These are phyloP conservation scores for Rhysida immarginata DNA, from an alignment of 1,140 invertebrate species.

Conservation along the genomic window DNA sequence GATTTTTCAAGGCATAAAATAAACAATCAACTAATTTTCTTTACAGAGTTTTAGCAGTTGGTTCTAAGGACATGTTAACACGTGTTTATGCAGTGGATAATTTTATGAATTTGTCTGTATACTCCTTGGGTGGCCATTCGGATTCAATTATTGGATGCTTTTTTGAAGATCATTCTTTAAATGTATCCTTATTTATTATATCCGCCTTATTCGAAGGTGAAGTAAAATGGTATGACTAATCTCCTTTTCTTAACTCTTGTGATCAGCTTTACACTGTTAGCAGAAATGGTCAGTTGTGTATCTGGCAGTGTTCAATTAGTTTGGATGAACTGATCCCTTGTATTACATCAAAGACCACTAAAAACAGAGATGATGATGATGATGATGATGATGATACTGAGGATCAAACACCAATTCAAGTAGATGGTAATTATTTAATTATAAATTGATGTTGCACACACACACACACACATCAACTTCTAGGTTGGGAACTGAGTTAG, in stretches of 20 bases:
- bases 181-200: constrained; percentile 31
- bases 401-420: not conserved
- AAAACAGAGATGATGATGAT: constrained; percentile 32
- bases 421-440: too few relatives aligned
- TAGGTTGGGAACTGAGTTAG: too few relatives aligned
- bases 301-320: constrained; percentile 75
- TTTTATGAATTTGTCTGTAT: constrained; percentile 41
- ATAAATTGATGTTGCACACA: too few relatives aligned
- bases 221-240: not conserved
- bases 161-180: constrained; percentile 71
- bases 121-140: constrained; percentile 58
- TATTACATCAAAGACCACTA: too few relatives aligned
- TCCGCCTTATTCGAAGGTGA: not conserved
- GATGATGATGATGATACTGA: constrained; percentile 23
- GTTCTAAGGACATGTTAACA: constrained; percentile 71
- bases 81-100: constrained; percentile 60
- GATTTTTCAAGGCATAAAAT: not conserved
- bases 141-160: constrained; percentile 67
- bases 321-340: constrained; percentile 44
- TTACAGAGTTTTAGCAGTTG: constrained; percentile 54
- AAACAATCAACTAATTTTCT: too few relatives aligned
- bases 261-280: constrained; percentile 31
- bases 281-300: constrained; percentile 48
- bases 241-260: not conserved
- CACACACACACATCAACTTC: too few relatives aligned